Evolutionary conservation across 2,888 invertebrate genomes (phyloP), one percentile per base, ranked within the genome.

Genomic region (Eurytoma californica): DNA sequence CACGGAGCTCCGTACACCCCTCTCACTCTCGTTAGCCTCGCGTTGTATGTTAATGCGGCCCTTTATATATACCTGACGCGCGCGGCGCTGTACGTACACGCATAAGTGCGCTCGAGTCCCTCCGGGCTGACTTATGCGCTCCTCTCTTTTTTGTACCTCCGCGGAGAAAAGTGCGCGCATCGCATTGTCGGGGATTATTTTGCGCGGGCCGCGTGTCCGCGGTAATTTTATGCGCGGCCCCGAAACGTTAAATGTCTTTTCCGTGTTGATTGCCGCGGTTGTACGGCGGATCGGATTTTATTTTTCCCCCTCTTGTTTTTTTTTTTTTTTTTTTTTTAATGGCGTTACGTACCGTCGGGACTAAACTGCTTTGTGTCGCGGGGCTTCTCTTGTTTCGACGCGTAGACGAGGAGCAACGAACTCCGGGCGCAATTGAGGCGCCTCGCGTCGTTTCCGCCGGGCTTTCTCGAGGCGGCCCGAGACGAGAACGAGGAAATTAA

Each of bases 31-130:
- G 86, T 87, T 87, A 87, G 84, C 82, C 84, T 82, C 82, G 84
- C 68, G 85, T 84, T 86, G 85, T 86, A 86, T 87, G 86, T 86
- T 87, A 87, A 86, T 87, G 83, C 39, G 61, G 53, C 24, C 55
- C 39, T 57, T 65, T 49, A 30, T 61, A 51, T n/a, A 39, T 16
- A 39, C 39, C 39, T 39, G 39, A 39, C 18, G 28, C 55, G 55
- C 68, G 24, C 47, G 16, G 39, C 47, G n/a, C 5, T 79, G 74
- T 39, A 7, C 84, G 80, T 82, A 83, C 80, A 84, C 82, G 77
- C 72, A 80, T 82, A 84, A 82, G 83, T 84, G 82, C 82, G 83
- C 83, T 84, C 84, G 24, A 24, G 80, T 77, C 80, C 76, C 80
- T 76, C 81, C 81, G 47, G 67, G 51, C 75, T 60, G 67, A 61